phyloP scores from a whole-genome alignment of 2,888 invertebrate species.

The Abscondita cerata region DNA sequence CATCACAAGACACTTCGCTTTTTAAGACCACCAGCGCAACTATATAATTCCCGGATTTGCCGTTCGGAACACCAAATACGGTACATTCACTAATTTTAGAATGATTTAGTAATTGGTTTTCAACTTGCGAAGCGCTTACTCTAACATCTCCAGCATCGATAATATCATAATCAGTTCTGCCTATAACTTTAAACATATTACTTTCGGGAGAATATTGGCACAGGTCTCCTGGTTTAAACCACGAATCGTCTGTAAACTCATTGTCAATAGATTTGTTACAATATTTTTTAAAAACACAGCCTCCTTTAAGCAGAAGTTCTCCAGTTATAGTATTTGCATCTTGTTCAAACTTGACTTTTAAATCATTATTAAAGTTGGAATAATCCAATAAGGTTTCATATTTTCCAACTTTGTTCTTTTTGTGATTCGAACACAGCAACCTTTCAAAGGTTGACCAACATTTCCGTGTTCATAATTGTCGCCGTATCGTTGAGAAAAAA shows the following conservation, averaged over 20 bases:
- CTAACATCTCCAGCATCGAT: slow-evolving; percentile 89
- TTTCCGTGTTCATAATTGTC: slow-evolving; percentile 67
- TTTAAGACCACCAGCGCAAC: slow-evolving; percentile 55
- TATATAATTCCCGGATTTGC: slow-evolving; percentile 81
- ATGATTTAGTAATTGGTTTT: slow-evolving; percentile 78
- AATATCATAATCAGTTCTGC: slow-evolving; percentile 83
- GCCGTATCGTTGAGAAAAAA: slow-evolving; percentile 78
- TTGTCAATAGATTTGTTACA: slow-evolving; percentile 76
- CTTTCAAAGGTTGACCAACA: slow-evolving; percentile 82
- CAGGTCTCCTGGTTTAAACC: slow-evolving; percentile 91
- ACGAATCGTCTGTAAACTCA: slow-evolving; percentile 80
- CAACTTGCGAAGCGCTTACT: slow-evolving; percentile 85
- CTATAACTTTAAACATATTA: slow-evolving; percentile 77
- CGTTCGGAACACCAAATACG: slow-evolving; percentile 72
- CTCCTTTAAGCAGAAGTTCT: slow-evolving; percentile 61
- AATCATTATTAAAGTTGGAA: slow-evolving; percentile 51
- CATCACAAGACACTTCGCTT: slow-evolving; percentile 58
- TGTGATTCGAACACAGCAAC: slow-evolving; percentile 68
- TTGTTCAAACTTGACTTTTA: slow-evolving; percentile 55
- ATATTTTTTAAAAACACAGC: slow-evolving; percentile 77
- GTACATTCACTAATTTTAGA: slow-evolving; percentile 78
- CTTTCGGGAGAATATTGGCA: slow-evolving; percentile 65
- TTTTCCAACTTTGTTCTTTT: slow-evolving; percentile 40
- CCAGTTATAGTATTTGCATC: slow-evolving; percentile 57
- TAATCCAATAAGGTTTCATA: slow-evolving; percentile 48